Evolutionary conservation across 2,797 vertebrate genomes (phyloP).

Genomic region (Emydoidea blandingii): DNA sequence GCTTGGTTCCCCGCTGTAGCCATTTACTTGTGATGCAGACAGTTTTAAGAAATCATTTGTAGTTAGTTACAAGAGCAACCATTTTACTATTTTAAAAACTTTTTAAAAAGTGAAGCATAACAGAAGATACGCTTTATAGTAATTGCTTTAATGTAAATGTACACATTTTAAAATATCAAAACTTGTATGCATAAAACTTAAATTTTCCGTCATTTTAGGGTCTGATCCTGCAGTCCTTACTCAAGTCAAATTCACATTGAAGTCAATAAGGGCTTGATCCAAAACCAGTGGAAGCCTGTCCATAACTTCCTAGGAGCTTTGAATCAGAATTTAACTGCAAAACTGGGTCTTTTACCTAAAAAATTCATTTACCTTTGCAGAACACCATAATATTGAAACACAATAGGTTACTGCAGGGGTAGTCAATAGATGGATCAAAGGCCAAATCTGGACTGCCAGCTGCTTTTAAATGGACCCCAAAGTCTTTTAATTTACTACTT

Average conservation of each 20-base stretch:
- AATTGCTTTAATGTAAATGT: background rate
- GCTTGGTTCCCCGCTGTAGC: background rate
- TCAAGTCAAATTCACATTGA: background rate
- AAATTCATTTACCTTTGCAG: background rate
- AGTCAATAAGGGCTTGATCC: background rate
- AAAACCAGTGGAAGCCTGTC: background rate
- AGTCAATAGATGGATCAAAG: too few relatives aligned
- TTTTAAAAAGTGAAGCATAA: background rate
- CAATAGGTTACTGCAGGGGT: background rate
- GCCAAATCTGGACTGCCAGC: too few relatives aligned
- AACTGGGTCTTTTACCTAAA: background rate
- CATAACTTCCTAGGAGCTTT: background rate
- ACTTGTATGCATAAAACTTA: background rate
- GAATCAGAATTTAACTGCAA: background rate
- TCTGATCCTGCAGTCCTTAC: background rate
- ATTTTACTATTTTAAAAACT: background rate
- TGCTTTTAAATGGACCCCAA: too few relatives aligned
- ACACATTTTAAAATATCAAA: accelerated
- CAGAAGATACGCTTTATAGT: background rate
- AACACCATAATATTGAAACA: background rate
- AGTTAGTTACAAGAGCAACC: conserved; percentile 37
- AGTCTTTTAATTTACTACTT: too few relatives aligned
- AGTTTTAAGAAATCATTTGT: conserved; percentile 10
- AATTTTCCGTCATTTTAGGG: background rate
- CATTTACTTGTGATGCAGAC: conserved; percentile 32